Conservation (phyloP, 2,797 vertebrate species). For the Lophius americanus region DNA sequence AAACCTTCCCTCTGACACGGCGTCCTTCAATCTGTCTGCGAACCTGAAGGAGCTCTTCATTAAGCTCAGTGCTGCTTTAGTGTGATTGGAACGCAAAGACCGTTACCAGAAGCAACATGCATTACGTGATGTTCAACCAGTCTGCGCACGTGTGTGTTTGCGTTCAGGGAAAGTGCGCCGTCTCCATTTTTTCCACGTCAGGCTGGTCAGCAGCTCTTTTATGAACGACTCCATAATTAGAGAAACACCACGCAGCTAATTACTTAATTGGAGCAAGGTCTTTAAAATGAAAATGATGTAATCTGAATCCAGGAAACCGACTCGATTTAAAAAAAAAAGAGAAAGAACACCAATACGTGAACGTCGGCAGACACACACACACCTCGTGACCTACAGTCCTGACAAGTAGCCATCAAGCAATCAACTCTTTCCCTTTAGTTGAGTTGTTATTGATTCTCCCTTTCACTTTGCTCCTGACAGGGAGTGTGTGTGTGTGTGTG, state of each 20-base stretch:
- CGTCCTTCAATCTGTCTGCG: conserved; percentile 23
- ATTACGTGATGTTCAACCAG: conserved; percentile 65
- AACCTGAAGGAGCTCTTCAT: conserved; percentile 55
- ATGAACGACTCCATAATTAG: conserved; percentile 82
- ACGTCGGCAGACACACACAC: conserved; percentile 13
- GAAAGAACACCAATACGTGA: conserved; percentile 39
- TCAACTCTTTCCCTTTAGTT: conserved; percentile 60
- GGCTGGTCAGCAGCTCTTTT: conserved; percentile 80
- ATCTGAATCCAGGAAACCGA: conserved; percentile 76
- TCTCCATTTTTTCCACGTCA: conserved; percentile 63
- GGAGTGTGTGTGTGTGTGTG: conserved; percentile 28
- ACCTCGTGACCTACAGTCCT: conserved; percentile 65
- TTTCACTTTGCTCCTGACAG: conserved; percentile 61
- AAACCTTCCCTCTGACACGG: too few relatives aligned
- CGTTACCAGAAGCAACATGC: conserved; percentile 76
- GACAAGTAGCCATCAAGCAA: conserved; percentile 71
- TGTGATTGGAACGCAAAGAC: conserved; percentile 67
- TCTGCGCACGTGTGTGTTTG: conserved; percentile 21
- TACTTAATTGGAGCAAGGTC: conserved; percentile 83
- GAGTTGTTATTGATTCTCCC: conserved; percentile 74
- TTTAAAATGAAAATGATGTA: conserved; percentile 85
- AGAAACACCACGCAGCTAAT: conserved; percentile 82
- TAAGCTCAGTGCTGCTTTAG: conserved; percentile 66
- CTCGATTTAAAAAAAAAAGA: conserved; percentile 46
- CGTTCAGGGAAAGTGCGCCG: conserved; percentile 60